Evolutionary conservation across 2,113 vertebrate genomes (phyloP).

Genomic region (Eclectus roratus): DNA sequence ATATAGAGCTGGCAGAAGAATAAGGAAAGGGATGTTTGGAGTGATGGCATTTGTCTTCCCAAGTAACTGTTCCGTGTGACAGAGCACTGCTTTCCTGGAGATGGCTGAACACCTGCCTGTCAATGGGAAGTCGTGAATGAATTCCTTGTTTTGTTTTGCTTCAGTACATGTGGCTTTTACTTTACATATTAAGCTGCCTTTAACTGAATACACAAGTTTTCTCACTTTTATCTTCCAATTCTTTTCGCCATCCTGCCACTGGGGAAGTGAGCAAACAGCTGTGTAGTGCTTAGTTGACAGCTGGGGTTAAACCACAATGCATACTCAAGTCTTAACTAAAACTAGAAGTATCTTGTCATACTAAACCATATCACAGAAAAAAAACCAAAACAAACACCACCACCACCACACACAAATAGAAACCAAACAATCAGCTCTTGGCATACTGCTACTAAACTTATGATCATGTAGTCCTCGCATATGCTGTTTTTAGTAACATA

Average conservation of each 20-base stretch:
- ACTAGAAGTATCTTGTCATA: not conserved
- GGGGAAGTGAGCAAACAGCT: not conserved
- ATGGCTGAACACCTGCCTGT: not conserved
- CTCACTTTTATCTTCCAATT: not conserved
- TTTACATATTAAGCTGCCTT: not conserved
- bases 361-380: not conserved
- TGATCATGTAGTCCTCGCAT: not conserved
- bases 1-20: not conserved
- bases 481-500: not conserved
- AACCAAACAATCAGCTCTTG: not conserved
- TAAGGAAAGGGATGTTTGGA: not conserved
- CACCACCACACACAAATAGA: not conserved
- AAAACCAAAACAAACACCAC: not conserved
- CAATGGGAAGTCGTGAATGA: not conserved
- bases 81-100: not conserved
- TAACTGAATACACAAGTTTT: not conserved
- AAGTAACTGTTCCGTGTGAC: not conserved
- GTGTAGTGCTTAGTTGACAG: not conserved
- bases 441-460: not conserved
- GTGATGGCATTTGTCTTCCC: not conserved
- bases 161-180: not conserved
- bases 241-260: not conserved
- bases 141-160: not conserved
- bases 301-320: not conserved
- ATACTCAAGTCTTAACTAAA: not conserved